phyloP scores from a whole-genome alignment of 2,888 invertebrate genomes.

The Nemapogon koenigi region DNA sequence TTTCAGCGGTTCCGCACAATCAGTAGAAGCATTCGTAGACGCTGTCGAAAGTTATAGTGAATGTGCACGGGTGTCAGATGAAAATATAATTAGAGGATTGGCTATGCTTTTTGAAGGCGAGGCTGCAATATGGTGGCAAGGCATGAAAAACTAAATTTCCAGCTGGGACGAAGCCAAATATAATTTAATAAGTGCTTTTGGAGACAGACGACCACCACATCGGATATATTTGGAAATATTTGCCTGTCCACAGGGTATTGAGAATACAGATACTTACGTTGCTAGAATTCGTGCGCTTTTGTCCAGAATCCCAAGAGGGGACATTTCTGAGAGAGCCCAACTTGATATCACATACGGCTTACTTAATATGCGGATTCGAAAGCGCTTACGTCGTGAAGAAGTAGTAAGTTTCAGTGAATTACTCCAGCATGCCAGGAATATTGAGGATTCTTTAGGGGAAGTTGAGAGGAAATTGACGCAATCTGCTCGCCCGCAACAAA shows the following conservation, averaged over 20 bases:
- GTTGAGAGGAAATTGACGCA: background rate
- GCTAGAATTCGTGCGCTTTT: slow-evolving; percentile 12
- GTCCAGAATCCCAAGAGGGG: slow-evolving; percentile 12
- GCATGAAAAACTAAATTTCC: slow-evolving; percentile 3
- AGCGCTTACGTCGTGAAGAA: slow-evolving; percentile 21
- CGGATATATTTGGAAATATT: slow-evolving; percentile 13
- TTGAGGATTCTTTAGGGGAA: slow-evolving; percentile 10
- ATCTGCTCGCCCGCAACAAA: background rate
- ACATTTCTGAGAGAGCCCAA: slow-evolving; percentile 10
- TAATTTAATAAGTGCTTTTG: slow-evolving; percentile 7
- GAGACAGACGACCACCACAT: slow-evolving; percentile 12
- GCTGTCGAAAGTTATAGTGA: background rate
- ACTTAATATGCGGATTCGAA: slow-evolving; percentile 13
- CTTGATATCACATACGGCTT: slow-evolving; percentile 17
- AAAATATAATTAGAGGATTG: slow-evolving; percentile 15
- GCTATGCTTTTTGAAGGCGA: slow-evolving; percentile 11
- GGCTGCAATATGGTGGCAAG: slow-evolving; percentile 12
- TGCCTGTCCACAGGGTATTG: slow-evolving; percentile 9
- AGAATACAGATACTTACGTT: slow-evolving; percentile 14
- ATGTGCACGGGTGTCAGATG: slow-evolving; percentile 10
- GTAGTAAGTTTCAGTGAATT: slow-evolving; percentile 10
- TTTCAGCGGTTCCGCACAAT: background rate
- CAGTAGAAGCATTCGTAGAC: background rate
- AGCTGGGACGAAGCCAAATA: slow-evolving; percentile 10
- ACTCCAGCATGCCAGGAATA: slow-evolving; percentile 6